These are phyloP conservation scores for Pipra filicauda DNA, from an alignment of 2,113 vertebrate species.

Conservation along the genomic window DNA sequence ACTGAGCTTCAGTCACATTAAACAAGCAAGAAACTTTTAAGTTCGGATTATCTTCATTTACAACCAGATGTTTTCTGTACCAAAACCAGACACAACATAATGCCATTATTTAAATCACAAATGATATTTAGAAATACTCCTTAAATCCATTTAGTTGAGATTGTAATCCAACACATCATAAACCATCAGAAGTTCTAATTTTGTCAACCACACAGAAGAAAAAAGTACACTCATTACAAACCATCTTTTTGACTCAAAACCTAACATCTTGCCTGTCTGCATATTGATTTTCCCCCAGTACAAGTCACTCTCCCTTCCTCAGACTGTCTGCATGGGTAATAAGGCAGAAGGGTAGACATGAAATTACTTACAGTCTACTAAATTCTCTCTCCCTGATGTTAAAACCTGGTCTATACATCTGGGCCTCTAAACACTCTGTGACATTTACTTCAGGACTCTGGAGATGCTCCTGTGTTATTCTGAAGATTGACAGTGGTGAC, in stretches of 20 bases:
- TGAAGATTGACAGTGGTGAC: neutral
- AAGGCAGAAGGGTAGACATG: neutral
- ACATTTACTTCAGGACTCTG: neutral
- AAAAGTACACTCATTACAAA: neutral
- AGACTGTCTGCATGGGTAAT: neutral
- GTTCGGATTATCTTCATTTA: neutral
- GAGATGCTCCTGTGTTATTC: neutral
- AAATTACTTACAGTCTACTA: conserved; percentile 23
- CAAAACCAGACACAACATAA: neutral
- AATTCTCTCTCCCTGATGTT: neutral
- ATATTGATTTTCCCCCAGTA: neutral
- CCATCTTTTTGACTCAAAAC: neutral
- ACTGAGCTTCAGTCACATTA: neutral
- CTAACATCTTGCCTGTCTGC: neutral
- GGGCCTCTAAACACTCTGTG: neutral
- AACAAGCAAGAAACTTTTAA: neutral
- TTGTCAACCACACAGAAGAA: neutral
- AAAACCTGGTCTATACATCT: neutral
- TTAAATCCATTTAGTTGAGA: neutral
- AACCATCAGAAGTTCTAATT: neutral
- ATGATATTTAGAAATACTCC: neutral
- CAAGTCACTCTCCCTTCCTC: neutral
- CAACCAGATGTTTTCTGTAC: neutral
- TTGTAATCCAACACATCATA: neutral
- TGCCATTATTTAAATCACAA: neutral